phyloP scores from a whole-genome alignment of 1,140 invertebrate species.

The Sarcophaga peregrina region DNA sequence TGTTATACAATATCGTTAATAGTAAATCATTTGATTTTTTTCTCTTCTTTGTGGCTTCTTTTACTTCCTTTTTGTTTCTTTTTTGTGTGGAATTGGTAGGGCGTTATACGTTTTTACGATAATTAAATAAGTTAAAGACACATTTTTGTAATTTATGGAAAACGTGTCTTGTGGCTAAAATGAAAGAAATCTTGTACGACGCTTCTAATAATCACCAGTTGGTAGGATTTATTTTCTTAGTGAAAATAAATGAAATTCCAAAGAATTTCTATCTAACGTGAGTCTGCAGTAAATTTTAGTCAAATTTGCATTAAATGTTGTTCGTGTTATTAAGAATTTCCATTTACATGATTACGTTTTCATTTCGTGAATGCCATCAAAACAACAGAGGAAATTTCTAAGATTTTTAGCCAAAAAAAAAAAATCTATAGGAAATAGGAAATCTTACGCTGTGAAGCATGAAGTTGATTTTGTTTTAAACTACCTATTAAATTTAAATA shows the following conservation, averaged over 20 bases:
- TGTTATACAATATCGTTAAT: slow-evolving; percentile 26
- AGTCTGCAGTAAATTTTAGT: background rate
- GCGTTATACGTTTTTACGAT: slow-evolving; percentile 13
- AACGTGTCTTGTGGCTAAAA: background rate
- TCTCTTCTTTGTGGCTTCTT: background rate
- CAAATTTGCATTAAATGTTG: background rate
- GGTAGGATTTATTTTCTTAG: background rate
- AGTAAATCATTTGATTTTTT: slow-evolving; percentile 32
- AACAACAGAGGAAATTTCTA: too few species aligned
- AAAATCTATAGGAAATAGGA: too few species aligned
- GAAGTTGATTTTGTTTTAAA: too few species aligned
- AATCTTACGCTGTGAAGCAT: too few species aligned
- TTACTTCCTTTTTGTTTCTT: background rate
- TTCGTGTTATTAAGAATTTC: background rate
- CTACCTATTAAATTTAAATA: too few species aligned
- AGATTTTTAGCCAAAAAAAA: too few species aligned
- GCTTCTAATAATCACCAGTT: background rate
- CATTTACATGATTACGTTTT: background rate
- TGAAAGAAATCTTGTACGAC: background rate
- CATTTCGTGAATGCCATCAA: background rate
- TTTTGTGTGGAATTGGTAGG: background rate
- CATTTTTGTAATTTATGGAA: slow-evolving; percentile 10
- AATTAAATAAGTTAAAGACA: slow-evolving; percentile 36
- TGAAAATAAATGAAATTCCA: background rate
- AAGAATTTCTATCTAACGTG: background rate